phyloP scores from a whole-genome alignment of 2,888 invertebrate genomes.

The Dryobotodes eremita region DNA sequence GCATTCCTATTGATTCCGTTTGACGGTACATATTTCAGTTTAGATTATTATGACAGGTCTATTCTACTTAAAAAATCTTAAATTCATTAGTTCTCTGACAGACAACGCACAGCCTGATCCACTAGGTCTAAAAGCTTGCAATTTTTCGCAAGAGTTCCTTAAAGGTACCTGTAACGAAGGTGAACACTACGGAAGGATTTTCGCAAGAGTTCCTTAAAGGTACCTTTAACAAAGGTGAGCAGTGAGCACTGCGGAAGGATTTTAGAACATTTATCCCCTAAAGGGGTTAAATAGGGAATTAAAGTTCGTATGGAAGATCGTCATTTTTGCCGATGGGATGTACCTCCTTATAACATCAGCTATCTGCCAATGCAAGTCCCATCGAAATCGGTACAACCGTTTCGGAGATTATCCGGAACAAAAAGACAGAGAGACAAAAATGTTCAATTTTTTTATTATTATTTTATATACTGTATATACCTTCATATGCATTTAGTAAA shows the following conservation, averaged over 20 bases:
- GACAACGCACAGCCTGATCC: background rate
- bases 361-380: too few relatives aligned
- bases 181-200: background rate
- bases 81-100: background rate
- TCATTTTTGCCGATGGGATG: background rate
- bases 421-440: too few relatives aligned
- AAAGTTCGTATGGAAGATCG: background rate
- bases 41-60: background rate
- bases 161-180: background rate
- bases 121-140: background rate
- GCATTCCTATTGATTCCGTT: too few relatives aligned
- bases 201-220: background rate
- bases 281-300: background rate
- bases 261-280: background rate
- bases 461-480: too few relatives aligned
- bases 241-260: background rate
- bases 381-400: too few relatives aligned
- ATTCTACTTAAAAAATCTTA: background rate
- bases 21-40: background rate
- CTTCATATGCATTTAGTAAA: too few relatives aligned
- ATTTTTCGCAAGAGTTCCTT: background rate
- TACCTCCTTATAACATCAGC: too few relatives aligned
- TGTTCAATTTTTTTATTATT: too few relatives aligned
- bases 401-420: too few relatives aligned
- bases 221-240: background rate